Base-by-base conservation (phyloP, 2,888 invertebrate species). In the Metopia argyrocephala region DNA sequence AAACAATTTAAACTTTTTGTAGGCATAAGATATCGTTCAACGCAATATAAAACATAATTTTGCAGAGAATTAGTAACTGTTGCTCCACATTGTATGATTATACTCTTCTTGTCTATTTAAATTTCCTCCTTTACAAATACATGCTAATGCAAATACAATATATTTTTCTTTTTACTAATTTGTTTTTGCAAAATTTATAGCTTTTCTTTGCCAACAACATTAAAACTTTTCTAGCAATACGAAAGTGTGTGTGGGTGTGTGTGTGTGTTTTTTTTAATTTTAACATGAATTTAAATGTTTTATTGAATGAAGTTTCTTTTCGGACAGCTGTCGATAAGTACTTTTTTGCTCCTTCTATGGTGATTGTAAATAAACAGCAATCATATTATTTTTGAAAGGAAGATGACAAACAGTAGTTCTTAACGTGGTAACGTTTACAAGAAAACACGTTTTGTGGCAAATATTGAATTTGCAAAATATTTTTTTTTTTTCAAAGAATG, bases 241-340 rank as follows among this genome's bases (percentile, higher is more conserved):
- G 5, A 25, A 18, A 12, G 9, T 1, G 2, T 9, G 46, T 3
- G 1, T 12, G 15, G 15, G n/a, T n/a, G n/a, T n/a, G 9, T 1
- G 2, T 9, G 46, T 3, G 1, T 12, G 15, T 3, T 38, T 12
- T 12, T 38, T 38, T 38, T 38, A 3, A 18, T 62, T 23, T 23
- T 25, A 62, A 62, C 25, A 46, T 45, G 23, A 45, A 5, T 62
- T 62, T 62, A 45, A 62, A 46, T 25, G 25, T 64, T 50, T 50
- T 28, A 50, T 50, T 25, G 27, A 64, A 64, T 27, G 9, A 25
- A 12, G 27, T 21, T 28, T 18, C 21, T 50, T 27, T 18, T 64
- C 18, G 62, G 50, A 52, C 65, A 65, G 65, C 50, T 65, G 65
- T 65, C 31, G 31, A 31, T 65, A 65, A 65, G 52, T 31, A 31